phyloP scores from a whole-genome alignment of 1,140 invertebrate species.

The Eueides isabella region DNA sequence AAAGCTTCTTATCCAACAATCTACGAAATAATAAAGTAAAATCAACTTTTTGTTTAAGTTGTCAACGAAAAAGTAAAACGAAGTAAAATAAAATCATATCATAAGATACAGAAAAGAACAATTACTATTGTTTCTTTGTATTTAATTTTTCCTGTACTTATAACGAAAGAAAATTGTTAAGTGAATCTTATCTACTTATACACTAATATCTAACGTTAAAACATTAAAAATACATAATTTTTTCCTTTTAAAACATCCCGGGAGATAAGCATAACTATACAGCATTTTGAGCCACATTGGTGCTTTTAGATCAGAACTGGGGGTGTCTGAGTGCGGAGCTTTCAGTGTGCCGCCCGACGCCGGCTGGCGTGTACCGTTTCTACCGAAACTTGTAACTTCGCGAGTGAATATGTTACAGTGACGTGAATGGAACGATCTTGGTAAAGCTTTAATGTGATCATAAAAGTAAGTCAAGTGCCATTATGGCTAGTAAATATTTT shows the following conservation, averaged over 20 bases:
- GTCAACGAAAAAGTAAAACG: neutral
- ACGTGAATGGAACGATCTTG: conserved; percentile 11
- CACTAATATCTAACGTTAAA: too few relatives aligned
- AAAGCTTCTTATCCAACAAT: neutral
- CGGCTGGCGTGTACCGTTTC: conserved; percentile 56
- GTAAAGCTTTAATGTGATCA: conserved; percentile 4
- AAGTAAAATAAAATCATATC: neutral
- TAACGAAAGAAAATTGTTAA: neutral
- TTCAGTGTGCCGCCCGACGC: conserved; percentile 66
- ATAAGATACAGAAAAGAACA: neutral
- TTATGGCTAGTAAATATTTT: neutral
- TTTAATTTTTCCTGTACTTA: neutral
- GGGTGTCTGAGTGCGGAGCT: conserved; percentile 51
- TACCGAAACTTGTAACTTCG: conserved; percentile 36
- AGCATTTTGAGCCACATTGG: conserved; percentile 1
- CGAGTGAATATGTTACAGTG: conserved; percentile 33
- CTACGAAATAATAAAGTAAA: neutral
- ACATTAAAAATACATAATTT: too few relatives aligned
- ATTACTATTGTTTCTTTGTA: conserved; percentile 2
- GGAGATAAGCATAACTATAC: neutral
- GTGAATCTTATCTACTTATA: neutral
- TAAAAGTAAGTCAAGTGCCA: conserved; percentile 5
- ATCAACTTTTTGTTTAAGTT: neutral
- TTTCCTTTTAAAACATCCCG: too few relatives aligned
- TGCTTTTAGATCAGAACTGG: conserved; percentile 60